Evolutionary conservation across 1,140 invertebrate species (phyloP), one percentile per base, ranked within the genome.

Genomic region (Drosophila murphyi): DNA sequence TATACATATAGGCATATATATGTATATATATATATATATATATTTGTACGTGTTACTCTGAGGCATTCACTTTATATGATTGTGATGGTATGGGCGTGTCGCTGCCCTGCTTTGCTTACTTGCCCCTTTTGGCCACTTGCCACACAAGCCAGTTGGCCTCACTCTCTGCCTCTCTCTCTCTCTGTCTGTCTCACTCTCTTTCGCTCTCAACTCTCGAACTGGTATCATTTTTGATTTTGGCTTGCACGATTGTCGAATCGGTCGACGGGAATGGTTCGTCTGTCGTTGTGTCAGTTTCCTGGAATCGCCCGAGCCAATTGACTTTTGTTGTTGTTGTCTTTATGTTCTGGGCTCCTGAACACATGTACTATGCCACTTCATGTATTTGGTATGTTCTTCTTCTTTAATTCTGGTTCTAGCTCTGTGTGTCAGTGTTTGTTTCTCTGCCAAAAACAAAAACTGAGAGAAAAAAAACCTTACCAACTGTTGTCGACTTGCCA

Each of bases 241-340:
- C 50, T 51, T 43, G 63, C 64, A 61, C 71, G 71, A 73, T 69
- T 73, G 64, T 62, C 31, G 55, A 47, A 47, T 39, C 34, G 51
- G 6, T n/a, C 8, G 7, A 10, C 12, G 57, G 5, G 31, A 35
- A 47, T 65, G 64, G 65, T 60, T 68, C 34, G 45, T 59, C 54
- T 82, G 63, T 83, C 76, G 81, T 20, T 20, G 20, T 20, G 62
- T 57, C 59, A 67, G 78, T 82, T 82, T 78, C 81, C 70, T 63
- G 81, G 79, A 81, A 67, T 60, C 64, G 39, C 29, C 63, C 47
- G 55, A 65, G 56, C 50, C 69, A 71, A 61, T 76, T 45, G 73
- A 59, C 47, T 43, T 29, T 37, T 39, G 59, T 61, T 72, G 76
- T 56, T 73, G 63, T 59, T 37, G 50, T 80, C 43, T 41, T 62